These are phyloP conservation scores for Drosophila maculinotata DNA, from an alignment of 2,888 invertebrate species.

Conservation along the genomic window DNA sequence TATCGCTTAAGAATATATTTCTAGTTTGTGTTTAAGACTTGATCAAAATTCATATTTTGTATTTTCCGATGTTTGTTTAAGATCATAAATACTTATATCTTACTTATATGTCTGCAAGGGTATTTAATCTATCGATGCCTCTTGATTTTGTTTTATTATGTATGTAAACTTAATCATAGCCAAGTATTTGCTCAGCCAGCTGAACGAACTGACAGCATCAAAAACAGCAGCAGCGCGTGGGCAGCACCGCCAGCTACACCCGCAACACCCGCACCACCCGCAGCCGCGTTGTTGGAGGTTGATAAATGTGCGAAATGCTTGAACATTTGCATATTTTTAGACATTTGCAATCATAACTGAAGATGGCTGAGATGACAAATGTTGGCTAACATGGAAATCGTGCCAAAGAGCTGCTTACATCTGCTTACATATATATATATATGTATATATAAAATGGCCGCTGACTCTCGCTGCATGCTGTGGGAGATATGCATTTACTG, in stretches of 20 bases:
- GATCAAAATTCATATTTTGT: too few species aligned
- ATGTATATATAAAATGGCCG: background rate
- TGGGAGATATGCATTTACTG: slow-evolving; percentile 14
- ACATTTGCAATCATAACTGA: slow-evolving; percentile 36
- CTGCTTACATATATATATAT: too few species aligned
- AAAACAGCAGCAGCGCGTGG: slow-evolving; percentile 19
- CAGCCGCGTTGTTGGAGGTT: slow-evolving; percentile 20
- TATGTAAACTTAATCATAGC: slow-evolving; percentile 24
- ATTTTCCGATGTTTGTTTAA: too few species aligned
- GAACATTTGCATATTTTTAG: slow-evolving; percentile 57
- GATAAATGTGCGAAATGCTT: slow-evolving; percentile 68
- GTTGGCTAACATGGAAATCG: slow-evolving; percentile 41
- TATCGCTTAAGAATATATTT: too few species aligned
- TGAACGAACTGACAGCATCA: slow-evolving; percentile 22
- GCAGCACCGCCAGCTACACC: slow-evolving; percentile 6
- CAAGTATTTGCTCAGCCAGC: slow-evolving; percentile 17
- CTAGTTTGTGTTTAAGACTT: too few species aligned
- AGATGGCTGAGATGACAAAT: slow-evolving; percentile 24
- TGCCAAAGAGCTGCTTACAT: slow-evolving; percentile 48
- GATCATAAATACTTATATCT: too few species aligned
- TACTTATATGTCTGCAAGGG: slow-evolving; percentile 1
- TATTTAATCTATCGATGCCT: background rate
- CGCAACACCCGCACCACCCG: slow-evolving; percentile 1
- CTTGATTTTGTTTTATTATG: slow-evolving; percentile 8
- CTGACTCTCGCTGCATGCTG: background rate